phyloP scores from a whole-genome alignment of 2,888 invertebrate genomes.

The Amaurobius ferox region DNA sequence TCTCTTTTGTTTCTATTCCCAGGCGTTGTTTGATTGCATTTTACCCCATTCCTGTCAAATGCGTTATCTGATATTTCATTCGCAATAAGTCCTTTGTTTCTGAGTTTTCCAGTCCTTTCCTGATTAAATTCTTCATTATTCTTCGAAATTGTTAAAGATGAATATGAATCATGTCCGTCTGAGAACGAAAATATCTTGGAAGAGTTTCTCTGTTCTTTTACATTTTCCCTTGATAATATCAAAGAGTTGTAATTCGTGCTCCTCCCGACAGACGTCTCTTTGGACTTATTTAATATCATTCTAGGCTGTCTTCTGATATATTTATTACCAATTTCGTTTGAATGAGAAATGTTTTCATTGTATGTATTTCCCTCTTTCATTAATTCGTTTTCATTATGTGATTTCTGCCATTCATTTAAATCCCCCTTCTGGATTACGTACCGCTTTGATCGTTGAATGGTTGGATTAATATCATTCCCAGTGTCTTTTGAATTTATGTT shows the following conservation, averaged over 20 bases:
- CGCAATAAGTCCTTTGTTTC: constrained; percentile 15
- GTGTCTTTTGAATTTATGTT: too few relatives aligned
- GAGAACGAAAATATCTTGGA: background rate
- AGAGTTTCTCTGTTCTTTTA: background rate
- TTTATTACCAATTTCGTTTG: background rate
- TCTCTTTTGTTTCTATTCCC: constrained; percentile 5
- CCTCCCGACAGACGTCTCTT: background rate
- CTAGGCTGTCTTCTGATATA: background rate
- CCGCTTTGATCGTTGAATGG: too few relatives aligned
- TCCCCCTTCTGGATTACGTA: too few relatives aligned
- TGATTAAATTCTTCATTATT: constrained; percentile 21
- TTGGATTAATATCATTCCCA: too few relatives aligned
- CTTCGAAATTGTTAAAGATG: background rate
- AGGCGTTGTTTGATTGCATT: constrained; percentile 40
- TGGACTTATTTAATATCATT: background rate
- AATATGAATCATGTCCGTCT: constrained; percentile 9
- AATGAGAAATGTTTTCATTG: background rate
- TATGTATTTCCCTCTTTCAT: background rate
- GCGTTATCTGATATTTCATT: constrained; percentile 30
- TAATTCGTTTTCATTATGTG: background rate
- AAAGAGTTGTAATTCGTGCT: background rate
- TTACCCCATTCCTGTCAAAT: background rate
- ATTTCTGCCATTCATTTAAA: background rate
- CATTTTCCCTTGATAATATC: background rate
- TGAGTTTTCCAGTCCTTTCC: background rate